Evolutionary conservation across 2,797 vertebrate species (phyloP).

Genomic region (Xyrichtys novacula): DNA sequence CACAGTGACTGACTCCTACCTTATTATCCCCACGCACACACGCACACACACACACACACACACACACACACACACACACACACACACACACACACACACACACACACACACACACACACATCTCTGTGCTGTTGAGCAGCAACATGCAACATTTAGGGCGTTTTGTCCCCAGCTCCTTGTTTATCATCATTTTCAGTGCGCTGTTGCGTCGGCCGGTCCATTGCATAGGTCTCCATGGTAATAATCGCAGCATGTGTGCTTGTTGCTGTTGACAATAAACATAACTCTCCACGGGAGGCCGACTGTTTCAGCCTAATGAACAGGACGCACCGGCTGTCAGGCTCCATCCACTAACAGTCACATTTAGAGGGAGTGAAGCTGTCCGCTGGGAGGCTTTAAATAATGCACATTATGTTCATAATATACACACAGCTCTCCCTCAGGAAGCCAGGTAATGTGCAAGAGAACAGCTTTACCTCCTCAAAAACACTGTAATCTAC

Average conservation of each 20-base stretch:
- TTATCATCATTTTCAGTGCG: conserved; percentile 42
- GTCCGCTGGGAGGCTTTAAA: conserved; percentile 39
- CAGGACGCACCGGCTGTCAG: conserved; percentile 71
- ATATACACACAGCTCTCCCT: conserved; percentile 23
- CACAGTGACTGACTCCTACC: conserved; percentile 1
- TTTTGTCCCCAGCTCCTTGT: conserved; percentile 13
- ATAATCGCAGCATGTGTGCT: conserved; percentile 72
- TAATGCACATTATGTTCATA: conserved; percentile 44
- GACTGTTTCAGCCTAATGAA: conserved; percentile 68
- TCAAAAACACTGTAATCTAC: conserved; percentile 1
- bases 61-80: not conserved
- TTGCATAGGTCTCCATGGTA: conserved; percentile 68
- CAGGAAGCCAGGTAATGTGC: not conserved
- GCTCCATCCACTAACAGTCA: conserved; percentile 59
- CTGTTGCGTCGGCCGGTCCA: conserved; percentile 14
- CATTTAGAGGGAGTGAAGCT: conserved; percentile 46
- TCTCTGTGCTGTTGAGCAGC: no score
- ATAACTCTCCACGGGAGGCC: conserved; percentile 62
- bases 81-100: not conserved
- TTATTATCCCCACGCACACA: conserved; percentile 15
- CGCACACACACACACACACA: not conserved
- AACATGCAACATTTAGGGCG: conserved; percentile 22
- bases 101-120: not conserved
- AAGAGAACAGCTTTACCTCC: conserved; percentile 6
- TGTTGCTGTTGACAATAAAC: conserved; percentile 68